Conservation (phyloP, 2,113 vertebrate genomes). For the Ursus arctos region DNA sequence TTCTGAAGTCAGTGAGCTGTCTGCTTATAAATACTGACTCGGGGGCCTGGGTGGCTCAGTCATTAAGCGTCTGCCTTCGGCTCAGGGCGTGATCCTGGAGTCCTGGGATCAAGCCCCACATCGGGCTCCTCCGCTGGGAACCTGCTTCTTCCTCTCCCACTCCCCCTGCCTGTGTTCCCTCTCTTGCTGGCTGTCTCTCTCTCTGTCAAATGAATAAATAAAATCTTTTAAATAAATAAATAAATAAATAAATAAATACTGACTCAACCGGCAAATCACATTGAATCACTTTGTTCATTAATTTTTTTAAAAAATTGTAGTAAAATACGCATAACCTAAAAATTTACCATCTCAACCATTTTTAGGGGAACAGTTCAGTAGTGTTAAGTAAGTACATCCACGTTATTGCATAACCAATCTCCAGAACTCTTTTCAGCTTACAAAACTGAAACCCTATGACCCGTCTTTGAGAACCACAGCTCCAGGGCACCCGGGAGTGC, state of each 20-base stretch:
- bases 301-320: not conserved
- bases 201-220: no score
- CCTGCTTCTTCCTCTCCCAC: no score
- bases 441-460: not conserved
- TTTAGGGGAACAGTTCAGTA: not conserved
- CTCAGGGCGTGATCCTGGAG: no score
- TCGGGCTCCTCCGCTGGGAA: no score
- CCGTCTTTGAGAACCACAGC: not conserved
- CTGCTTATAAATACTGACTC: conserved; percentile 43
- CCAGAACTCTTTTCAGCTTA: not conserved
- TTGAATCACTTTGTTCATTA: conserved; percentile 68
- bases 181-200: no score
- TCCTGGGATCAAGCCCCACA: no score
- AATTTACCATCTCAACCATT: not conserved
- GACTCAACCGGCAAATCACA: conserved; percentile 8
- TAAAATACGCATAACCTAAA: not conserved
- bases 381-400: not conserved
- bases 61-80: no score
- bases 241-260: not conserved
- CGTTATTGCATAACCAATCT: not conserved
- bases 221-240: no score
- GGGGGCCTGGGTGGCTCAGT: no score
- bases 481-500: not conserved
- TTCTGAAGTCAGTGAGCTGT: not conserved
- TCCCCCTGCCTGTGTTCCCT: no score